These are phyloP conservation scores for Sardina pilchardus DNA, from an alignment of 2,113 vertebrate genomes.

Conservation along the genomic window DNA sequence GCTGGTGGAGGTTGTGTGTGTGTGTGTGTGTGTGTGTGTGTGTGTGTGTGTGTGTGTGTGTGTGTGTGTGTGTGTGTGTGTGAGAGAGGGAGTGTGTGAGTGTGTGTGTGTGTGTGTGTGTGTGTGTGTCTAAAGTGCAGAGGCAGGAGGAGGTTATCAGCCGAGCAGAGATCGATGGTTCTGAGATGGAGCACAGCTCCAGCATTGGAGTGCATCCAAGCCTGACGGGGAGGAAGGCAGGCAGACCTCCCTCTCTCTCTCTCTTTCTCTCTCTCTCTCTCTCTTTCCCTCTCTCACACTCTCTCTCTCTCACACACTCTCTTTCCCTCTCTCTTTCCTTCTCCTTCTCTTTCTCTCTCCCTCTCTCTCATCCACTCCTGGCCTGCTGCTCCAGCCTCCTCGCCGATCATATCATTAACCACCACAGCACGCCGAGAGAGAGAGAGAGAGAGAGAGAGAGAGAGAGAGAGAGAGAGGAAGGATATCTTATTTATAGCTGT, in stretches of 20 bases:
- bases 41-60: constrained; percentile 1
- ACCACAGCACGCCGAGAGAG: background rate
- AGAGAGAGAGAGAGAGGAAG: background rate
- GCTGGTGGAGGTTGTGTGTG: background rate
- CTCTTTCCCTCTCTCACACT: too few species aligned
- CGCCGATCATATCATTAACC: constrained; percentile 4
- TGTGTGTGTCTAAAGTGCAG: constrained; percentile 19
- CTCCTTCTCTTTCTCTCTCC: background rate
- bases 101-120: background rate
- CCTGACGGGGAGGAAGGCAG: constrained; percentile 12
- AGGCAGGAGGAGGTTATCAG: constrained; percentile 16
- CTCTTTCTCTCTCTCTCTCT: background rate
- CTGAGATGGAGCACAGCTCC: constrained; percentile 27
- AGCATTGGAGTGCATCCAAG: constrained; percentile 30
- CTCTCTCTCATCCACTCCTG: background rate
- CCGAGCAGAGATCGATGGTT: constrained; percentile 18
- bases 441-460: background rate
- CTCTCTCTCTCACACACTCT: background rate
- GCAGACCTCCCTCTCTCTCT: background rate
- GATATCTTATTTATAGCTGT: constrained; percentile 22
- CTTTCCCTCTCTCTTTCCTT: background rate
- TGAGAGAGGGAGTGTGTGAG: background rate
- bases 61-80: constrained; percentile 23
- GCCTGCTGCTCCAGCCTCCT: background rate
- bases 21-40: constrained; percentile 16